Evolutionary conservation across 2,797 vertebrate species (phyloP).

Genomic region (Enteromius fasciolatus): DNA sequence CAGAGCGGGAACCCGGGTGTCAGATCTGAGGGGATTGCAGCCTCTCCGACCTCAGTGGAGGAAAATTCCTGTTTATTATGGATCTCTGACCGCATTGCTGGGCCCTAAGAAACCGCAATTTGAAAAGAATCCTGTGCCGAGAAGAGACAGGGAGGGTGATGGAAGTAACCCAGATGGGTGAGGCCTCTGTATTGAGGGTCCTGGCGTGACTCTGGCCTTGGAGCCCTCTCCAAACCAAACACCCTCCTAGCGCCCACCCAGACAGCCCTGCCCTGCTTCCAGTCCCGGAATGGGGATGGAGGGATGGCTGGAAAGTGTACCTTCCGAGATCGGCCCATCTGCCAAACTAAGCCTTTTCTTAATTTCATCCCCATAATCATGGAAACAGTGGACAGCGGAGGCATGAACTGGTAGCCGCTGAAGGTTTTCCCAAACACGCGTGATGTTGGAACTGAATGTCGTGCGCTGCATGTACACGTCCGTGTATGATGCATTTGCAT

Average conservation of each 20-base stretch:
- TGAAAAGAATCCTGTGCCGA: conserved; percentile 45
- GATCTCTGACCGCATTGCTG: conserved; percentile 42
- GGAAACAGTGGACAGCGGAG: conserved; percentile 15
- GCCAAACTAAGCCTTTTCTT: conserved; percentile 34
- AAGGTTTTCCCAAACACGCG: conserved; percentile 24
- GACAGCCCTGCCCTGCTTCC: conserved; percentile 50
- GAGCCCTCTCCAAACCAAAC: conserved; percentile 61
- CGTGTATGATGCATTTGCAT: not conserved
- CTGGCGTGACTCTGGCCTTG: conserved; percentile 41
- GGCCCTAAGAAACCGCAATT: conserved; percentile 47
- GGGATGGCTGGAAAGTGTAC: conserved; percentile 2
- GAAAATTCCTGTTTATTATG: conserved; percentile 52
- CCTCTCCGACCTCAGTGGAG: conserved; percentile 48
- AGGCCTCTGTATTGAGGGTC: conserved; percentile 51
- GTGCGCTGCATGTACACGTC: conserved; percentile 1
- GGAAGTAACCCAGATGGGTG: conserved; percentile 43
- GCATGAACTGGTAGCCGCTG: conserved; percentile 20
- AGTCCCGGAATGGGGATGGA: conserved; percentile 30
- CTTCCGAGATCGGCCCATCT: conserved; percentile 2
- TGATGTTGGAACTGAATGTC: not conserved
- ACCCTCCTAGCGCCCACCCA: conserved; percentile 54
- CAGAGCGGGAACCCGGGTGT: conserved; percentile 43
- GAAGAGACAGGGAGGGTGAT: conserved; percentile 30
- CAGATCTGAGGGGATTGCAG: conserved; percentile 36
- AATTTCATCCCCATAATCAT: conserved; percentile 45